These are phyloP conservation scores for Sarcophaga variegata DNA, from an alignment of 2,888 invertebrate species.

Conservation along the genomic window DNA sequence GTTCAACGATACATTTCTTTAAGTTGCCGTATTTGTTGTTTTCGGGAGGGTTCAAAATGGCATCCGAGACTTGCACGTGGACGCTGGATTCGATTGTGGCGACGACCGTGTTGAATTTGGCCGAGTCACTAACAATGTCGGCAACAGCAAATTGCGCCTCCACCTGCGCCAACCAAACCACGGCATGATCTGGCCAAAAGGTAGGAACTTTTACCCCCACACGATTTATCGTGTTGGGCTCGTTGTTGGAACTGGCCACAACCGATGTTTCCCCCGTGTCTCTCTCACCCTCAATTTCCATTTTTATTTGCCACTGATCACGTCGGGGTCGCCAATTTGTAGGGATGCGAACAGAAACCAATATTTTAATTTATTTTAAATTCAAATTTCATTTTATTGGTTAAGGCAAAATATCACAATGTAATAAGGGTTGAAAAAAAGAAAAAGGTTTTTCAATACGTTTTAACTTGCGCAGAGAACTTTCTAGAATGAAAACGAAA, in stretches of 20 bases:
- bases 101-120: slow-evolving; percentile 71
- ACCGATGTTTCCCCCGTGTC: background rate
- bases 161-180: slow-evolving; percentile 74
- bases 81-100: slow-evolving; percentile 67
- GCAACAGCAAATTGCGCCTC: slow-evolving; percentile 72
- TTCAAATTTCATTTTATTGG: no score
- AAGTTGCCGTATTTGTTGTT: slow-evolving; percentile 65
- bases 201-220: slow-evolving; percentile 67
- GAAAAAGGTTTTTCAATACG: no score
- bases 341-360: background rate
- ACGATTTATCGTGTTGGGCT: slow-evolving; percentile 4
- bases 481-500: no score
- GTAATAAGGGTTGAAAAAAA: no score
- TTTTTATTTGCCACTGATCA: background rate
- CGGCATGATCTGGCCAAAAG: slow-evolving; percentile 71
- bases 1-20: slow-evolving; percentile 60
- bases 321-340: slow-evolving; percentile 1
- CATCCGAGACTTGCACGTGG: slow-evolving; percentile 27
- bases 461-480: no score
- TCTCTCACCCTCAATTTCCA: background rate
- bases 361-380: background rate
- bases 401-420: no score
- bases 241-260: background rate
- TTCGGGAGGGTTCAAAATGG: slow-evolving; percentile 66
- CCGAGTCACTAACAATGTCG: slow-evolving; percentile 67